Base-by-base conservation (phyloP, 2,797 vertebrate species). In the Thaleichthys pacificus region DNA sequence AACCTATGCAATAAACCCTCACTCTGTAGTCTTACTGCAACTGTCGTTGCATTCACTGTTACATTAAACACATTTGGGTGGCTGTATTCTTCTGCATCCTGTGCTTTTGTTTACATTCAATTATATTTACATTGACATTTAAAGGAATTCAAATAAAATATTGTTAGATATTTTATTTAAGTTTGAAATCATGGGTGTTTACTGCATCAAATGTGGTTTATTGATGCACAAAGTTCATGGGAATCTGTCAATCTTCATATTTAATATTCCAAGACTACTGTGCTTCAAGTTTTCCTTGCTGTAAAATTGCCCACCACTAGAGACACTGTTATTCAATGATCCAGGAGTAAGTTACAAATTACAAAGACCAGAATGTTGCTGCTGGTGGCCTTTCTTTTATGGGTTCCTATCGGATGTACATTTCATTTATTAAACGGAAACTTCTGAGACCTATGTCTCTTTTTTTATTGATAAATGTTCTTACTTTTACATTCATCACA, bases 1-100 rank as follows among this genome's bases (percentile, higher is more conserved):
- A 87, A 87, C 84, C 89, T 90, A 91, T 91, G 90, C 90, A 91
- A 90, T 89, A 85, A 83, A 74, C 71, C 80, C 78, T 80, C 81
- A 72, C 66, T 86, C 71, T 88, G 82, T 63, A 68, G 80, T 85
- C 82, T 76, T 68, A 19, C 61, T 73, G 79, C 74, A 66, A 56
- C 82, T 82, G 85, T 80, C 85, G 77, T 87, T 80, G 65, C 69
- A 76, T 82, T 84, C 82, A 82, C 78, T 79, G 80, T 86, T 81
- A 76, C 79, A 86, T 91, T 88, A 88, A 89, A 88, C 78, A 79
- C 68, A 80, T 87, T 88, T 87, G 83, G 82, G 77, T 85, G 83
- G 84, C 82, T 85, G 84, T 84, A 79, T 64, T 72, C 61, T 28
- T 72, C 51, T 77, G 72, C 61, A 62, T 74, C 75, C 24, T 85